These are phyloP conservation scores for Hypocryptadius cinnamomeus DNA, from an alignment of 2,113 vertebrate species.

Conservation along the genomic window DNA sequence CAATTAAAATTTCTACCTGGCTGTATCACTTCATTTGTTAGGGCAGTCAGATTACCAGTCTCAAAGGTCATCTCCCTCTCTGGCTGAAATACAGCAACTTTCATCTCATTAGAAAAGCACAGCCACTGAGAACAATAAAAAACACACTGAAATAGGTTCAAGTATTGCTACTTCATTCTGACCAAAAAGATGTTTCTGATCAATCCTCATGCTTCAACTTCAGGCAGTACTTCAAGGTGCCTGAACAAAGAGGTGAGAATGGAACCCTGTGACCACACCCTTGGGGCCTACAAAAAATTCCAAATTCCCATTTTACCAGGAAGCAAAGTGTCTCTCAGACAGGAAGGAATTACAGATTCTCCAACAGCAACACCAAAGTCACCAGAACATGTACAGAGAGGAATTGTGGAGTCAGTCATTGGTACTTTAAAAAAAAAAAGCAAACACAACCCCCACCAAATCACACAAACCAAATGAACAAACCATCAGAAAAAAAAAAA, in stretches of 20 bases:
- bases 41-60: neutral
- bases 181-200: neutral
- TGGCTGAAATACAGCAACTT: neutral
- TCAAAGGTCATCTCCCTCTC: neutral
- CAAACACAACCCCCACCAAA: neutral
- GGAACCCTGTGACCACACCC: neutral
- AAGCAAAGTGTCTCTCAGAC: neutral
- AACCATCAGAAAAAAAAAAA: neutral
- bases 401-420: rapidly evolving
- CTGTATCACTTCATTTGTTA: neutral
- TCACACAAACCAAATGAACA: neutral
- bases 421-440: neutral
- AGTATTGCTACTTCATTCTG: neutral
- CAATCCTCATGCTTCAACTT: neutral
- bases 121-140: neutral
- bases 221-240: neutral
- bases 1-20: neutral
- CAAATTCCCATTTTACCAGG: neutral
- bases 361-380: neutral
- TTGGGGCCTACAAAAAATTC: neutral
- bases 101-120: neutral
- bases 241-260: neutral
- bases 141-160: neutral
- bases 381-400: rapidly evolving
- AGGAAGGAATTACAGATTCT: neutral